These are phyloP conservation scores for Meiosimyza decipiens DNA, from an alignment of 2,888 invertebrate genomes.

Conservation along the genomic window DNA sequence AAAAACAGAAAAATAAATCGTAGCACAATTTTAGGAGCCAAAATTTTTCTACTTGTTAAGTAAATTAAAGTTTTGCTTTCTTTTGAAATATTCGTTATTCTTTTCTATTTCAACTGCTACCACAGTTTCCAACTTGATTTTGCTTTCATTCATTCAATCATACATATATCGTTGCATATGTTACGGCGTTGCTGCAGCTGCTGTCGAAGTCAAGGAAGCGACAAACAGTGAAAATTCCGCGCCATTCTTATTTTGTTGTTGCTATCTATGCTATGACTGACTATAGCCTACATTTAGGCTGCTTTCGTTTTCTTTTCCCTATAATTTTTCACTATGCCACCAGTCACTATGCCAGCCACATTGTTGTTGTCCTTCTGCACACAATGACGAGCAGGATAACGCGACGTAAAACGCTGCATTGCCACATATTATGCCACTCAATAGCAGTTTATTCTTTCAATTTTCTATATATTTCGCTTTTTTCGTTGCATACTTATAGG, in stretches of 20 bases:
- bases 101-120: not conserved
- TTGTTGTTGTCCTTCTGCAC: no score
- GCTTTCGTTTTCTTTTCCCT: slow-evolving; percentile 3
- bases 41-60: slow-evolving; percentile 6
- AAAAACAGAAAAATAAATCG: no score
- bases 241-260: not conserved
- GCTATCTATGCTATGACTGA: slow-evolving; percentile 2
- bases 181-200: not conserved
- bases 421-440: slow-evolving; percentile 6
- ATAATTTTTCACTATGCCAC: not conserved
- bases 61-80: slow-evolving; percentile 5
- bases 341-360: no score
- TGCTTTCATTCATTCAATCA: slow-evolving; percentile 14
- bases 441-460: slow-evolving; percentile 7
- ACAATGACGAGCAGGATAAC: not conserved
- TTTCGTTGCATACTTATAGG: slow-evolving; percentile 4
- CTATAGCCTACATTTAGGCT: slow-evolving; percentile 1
- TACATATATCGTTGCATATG: no score
- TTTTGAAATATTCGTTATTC: not conserved
- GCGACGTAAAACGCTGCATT: not conserved
- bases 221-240: not conserved
- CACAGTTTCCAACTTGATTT: slow-evolving; percentile 20
- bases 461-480: not conserved
- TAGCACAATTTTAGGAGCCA: not conserved
- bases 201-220: slow-evolving; percentile 15